Percentiles rank a stretch among this genome's conserved stretches.
phyloP scores from a whole-genome alignment of 92 coral and sea anemone species.

The Heliopora coerulea region DNA sequence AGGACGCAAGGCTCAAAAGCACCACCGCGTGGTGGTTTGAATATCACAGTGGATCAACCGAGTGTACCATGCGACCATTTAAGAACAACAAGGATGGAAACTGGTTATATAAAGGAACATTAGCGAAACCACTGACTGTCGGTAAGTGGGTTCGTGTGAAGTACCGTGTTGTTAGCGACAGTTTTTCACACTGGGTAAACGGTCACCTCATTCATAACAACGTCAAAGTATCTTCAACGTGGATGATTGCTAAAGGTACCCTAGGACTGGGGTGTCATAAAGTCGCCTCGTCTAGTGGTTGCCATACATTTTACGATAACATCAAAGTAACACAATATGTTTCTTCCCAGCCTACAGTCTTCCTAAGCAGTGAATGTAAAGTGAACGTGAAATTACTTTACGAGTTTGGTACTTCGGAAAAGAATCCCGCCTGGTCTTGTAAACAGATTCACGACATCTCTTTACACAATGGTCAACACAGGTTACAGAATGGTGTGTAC shows the following conservation, averaged over 20 bases:
- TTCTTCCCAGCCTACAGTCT: conserved; percentile 50
- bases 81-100: conserved; percentile 54
- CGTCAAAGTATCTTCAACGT: conserved; percentile 52
- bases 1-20: conserved; percentile 29
- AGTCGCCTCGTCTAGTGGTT: conserved; percentile 44
- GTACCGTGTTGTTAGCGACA: conserved; percentile 60
- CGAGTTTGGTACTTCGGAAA: conserved; percentile 21
- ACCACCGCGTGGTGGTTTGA: conserved; percentile 92
- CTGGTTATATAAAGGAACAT: conserved; percentile 52
- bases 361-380: conserved; percentile 52
- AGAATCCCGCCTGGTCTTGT: conserved; percentile 71
- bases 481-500: conserved; percentile 63
- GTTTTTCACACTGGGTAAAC: conserved; percentile 69
- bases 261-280: conserved; percentile 70
- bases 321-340: conserved; percentile 59
- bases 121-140: conserved; percentile 45
- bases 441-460: conserved; percentile 71
- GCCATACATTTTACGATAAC: conserved; percentile 69
- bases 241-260: conserved; percentile 68
- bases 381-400: conserved; percentile 8
- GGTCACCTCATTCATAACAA: conserved; percentile 56
- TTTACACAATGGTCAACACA: conserved; percentile 36
- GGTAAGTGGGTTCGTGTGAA: conserved; percentile 66
- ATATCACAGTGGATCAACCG: conserved; percentile 45
- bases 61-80: conserved; percentile 75